Base-by-base conservation (phyloP, 2,888 invertebrate species). In the Anoplius nigerrimus region DNA sequence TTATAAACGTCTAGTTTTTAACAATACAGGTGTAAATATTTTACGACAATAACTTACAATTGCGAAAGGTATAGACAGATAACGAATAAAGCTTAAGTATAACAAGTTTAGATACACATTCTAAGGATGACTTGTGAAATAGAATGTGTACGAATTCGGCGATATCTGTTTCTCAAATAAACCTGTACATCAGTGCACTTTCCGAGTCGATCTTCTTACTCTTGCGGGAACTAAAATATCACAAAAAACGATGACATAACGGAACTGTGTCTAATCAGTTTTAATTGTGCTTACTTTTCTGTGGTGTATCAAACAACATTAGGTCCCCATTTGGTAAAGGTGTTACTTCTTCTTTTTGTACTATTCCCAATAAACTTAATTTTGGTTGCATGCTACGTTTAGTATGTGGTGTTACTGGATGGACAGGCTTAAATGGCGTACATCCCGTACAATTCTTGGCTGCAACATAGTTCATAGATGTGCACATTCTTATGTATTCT, bases 401-500 rank as follows among this genome's bases (percentile, higher is more conserved):
- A 22, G 61, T 4, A 21, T 79, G 60, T 0, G 84, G 82, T 46
- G 81, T 82, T 62, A 69, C 43, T 11, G 82, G 76, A 20, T 68
- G 56, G 2, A 42, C 45, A 16, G 71, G 64, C 71, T 76, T 82
- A 15, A 21, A 52, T 16, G 65, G 55, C 4, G n/a, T 15, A 64
- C 76, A 76, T 5, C 8, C 68, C 0, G 60, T 69, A n/a, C 75
- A 79, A 4, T 77, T 71, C 22, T 74, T 76, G 15, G 57, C 82
- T 83, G 58, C 16, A 69, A 76, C 16, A 62, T 65, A 53, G 59
- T 27, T 56, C 16, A 43, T 55, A 15, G 11, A 62, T 4, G 45
- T 24, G 27, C n/a, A 11, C 3, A 24, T 20, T 11, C 8, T 57
- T 52, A 58, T 18, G 11, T n/a, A 45, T 24, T 45, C 52, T 16